These are phyloP conservation scores for Urocolius indicus DNA, from an alignment of 2,113 vertebrate species.

Conservation along the genomic window DNA sequence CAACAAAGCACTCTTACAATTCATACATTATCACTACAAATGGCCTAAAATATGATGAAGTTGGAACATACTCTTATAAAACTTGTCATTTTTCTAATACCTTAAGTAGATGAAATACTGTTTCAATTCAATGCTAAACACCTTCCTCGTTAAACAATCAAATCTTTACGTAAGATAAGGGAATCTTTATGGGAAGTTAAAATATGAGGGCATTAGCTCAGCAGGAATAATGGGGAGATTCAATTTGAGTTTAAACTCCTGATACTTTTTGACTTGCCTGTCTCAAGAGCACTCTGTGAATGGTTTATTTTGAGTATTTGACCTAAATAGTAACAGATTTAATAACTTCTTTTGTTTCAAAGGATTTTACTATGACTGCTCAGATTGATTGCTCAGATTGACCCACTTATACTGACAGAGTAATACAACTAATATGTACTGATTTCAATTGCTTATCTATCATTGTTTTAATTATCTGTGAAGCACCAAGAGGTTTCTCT, in stretches of 20 bases:
- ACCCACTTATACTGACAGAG: background rate
- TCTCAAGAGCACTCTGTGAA: background rate
- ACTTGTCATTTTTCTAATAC: background rate
- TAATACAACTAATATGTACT: background rate
- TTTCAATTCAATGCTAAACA: background rate
- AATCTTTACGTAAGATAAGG: background rate
- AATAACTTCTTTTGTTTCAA: slow-evolving; percentile 43
- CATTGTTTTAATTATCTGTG: background rate
- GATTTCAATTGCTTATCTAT: background rate
- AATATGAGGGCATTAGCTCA: background rate
- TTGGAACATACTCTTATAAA: background rate
- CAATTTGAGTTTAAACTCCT: background rate
- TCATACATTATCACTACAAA: background rate
- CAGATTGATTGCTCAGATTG: background rate
- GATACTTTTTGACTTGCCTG: background rate
- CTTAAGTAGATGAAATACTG: background rate
- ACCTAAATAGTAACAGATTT: slow-evolving; percentile 31
- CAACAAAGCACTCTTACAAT: background rate
- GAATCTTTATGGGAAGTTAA: background rate
- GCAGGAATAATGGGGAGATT: background rate
- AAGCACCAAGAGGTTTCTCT: background rate
- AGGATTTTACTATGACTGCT: background rate
- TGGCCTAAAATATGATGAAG: background rate
- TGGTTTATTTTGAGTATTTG: slow-evolving; percentile 23
- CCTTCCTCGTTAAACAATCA: background rate